A percentile compares a stretch with the other conserved stretches of the same genome.
Conservation (phyloP, 2,797 vertebrate species). For the Kryptopterus vitreolus region DNA sequence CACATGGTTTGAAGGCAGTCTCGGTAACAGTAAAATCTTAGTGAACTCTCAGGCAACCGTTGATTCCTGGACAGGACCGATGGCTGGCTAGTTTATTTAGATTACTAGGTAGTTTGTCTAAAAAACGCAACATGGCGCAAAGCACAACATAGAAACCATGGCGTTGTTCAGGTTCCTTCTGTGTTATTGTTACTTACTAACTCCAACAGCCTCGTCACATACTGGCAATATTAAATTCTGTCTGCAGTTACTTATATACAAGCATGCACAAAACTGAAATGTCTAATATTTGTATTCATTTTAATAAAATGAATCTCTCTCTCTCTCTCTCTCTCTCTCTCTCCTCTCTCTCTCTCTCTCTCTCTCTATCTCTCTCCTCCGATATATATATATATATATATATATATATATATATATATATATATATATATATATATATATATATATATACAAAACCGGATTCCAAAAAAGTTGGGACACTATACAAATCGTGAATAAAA, state of each 20-base stretch:
- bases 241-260: not conserved
- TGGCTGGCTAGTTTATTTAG: not conserved
- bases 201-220: not conserved
- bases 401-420: too few relatives aligned
- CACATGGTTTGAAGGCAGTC: not conserved
- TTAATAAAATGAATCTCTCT: too few relatives aligned
- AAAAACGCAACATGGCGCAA: not conserved
- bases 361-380: too few relatives aligned
- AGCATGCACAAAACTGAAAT: not conserved
- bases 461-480: too few relatives aligned
- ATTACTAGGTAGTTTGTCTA: not conserved
- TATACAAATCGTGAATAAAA: too few relatives aligned
- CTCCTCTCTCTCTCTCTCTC: too few relatives aligned
- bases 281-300: not conserved
- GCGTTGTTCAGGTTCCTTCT: not conserved
- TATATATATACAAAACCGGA: too few relatives aligned
- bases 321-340: too few relatives aligned
- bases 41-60: too few relatives aligned
- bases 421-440: too few relatives aligned
- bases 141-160: not conserved
- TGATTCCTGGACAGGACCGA: not conserved
- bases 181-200: not conserved
- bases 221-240: not conserved
- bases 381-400: too few relatives aligned
- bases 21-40: not conserved